Evolutionary conservation across 2,888 invertebrate species (phyloP).

Genomic region (Xestia rhomboidea): DNA sequence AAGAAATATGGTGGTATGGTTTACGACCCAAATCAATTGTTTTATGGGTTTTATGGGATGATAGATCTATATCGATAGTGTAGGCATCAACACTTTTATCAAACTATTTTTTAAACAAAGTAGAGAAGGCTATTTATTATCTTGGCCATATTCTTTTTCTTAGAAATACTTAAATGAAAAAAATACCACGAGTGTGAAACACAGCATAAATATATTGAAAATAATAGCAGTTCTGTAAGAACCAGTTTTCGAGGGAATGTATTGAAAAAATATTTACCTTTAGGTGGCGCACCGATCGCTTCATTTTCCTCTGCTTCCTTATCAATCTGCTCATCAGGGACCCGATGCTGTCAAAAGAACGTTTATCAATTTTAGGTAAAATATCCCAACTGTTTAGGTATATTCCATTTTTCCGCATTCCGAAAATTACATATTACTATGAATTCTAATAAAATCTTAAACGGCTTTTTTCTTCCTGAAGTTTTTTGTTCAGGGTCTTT

Average conservation of each 20-base stretch:
- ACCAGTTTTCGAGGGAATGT: not conserved
- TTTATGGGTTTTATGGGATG: not conserved
- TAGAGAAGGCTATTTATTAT: not conserved
- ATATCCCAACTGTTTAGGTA: too few relatives aligned
- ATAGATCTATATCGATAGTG: not conserved
- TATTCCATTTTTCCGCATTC: too few relatives aligned
- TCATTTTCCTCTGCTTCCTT: slow-evolving; percentile 71
- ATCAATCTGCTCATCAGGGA: slow-evolving; percentile 82
- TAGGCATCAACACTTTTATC: too few relatives aligned
- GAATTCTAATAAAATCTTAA: not conserved
- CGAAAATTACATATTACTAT: too few relatives aligned
- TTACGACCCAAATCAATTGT: too few relatives aligned
- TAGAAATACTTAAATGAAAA: too few relatives aligned
- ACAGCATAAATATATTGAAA: not conserved
- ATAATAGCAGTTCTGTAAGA: not conserved
- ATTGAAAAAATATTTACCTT: slow-evolving; percentile 74
- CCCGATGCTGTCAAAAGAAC: slow-evolving; percentile 80
- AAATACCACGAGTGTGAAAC: not conserved
- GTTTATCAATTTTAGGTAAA: slow-evolving; percentile 34
- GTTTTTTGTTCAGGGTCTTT: not conserved
- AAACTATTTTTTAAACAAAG: too few relatives aligned
- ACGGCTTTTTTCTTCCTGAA: not conserved
- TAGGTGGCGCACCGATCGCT: slow-evolving; percentile 73
- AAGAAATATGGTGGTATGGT: not conserved
- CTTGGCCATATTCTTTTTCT: not conserved